Conservation (phyloP, 1,140 invertebrate genomes). For the Zaprionus ghesquierei region DNA sequence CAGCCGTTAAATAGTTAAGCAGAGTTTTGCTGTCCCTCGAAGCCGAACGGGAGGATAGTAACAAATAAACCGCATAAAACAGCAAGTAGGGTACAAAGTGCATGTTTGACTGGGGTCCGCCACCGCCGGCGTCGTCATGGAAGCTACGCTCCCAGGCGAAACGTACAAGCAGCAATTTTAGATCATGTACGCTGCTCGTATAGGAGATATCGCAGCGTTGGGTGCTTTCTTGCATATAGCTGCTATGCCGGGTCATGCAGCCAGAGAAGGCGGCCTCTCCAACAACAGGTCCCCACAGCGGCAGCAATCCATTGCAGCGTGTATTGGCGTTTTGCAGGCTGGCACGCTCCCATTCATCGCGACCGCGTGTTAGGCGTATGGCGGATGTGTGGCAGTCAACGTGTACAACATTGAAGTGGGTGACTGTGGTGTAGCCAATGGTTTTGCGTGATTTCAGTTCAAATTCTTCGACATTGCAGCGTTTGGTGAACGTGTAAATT, state of each 20-base stretch:
- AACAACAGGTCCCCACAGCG: conserved; percentile 97
- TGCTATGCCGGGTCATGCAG: conserved; percentile 94
- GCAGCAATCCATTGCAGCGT: conserved; percentile 97
- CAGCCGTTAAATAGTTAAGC: conserved; percentile 86
- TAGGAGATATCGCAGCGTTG: conserved; percentile 94
- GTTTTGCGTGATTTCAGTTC: conserved; percentile 93
- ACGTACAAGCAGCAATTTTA: conserved; percentile 94
- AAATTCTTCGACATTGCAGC: conserved; percentile 96
- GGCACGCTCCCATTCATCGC: conserved; percentile 99
- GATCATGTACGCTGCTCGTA: conserved; percentile 94
- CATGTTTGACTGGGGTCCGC: conserved; percentile 98
- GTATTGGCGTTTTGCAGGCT: conserved; percentile 99
- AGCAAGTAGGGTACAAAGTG: conserved; percentile 97
- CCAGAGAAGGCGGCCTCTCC: conserved; percentile 97
- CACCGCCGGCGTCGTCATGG: conserved; percentile 98
- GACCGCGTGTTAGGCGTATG: conserved; percentile 88
- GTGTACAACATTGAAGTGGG: conserved; percentile 99
- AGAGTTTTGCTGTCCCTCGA: conserved; percentile 89
- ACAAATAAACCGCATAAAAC: conserved; percentile 96
- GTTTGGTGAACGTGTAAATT: conserved; percentile 98
- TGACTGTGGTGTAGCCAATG: conserved; percentile 95
- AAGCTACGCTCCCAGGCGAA: conserved; percentile 98
- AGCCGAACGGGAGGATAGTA: conserved; percentile 74
- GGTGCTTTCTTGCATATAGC: conserved; percentile 93
- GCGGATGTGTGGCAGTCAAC: conserved; percentile 99